Conservation (phyloP, 53 echinoderm and acorn worm genomes). For the Stichopus horrens region DNA sequence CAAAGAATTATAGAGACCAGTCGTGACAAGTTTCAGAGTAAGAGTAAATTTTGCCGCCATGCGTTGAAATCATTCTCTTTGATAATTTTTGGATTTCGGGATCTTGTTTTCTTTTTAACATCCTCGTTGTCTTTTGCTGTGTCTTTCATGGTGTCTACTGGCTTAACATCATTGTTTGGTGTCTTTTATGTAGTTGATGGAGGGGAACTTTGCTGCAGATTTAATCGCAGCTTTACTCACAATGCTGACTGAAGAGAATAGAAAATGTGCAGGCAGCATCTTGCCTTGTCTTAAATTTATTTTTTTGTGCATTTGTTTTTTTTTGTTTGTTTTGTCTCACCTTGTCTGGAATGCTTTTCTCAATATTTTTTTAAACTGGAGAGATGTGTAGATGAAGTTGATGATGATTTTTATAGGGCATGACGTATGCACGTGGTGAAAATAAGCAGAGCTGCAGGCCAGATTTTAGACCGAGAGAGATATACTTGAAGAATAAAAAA, state of each 20-base stretch:
- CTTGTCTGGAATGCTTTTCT: background rate
- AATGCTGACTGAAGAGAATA: background rate
- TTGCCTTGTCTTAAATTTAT: background rate
- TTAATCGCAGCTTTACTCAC: background rate
- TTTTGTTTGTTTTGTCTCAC: background rate
- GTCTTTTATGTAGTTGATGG: background rate
- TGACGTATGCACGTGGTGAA: background rate
- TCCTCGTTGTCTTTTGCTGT: background rate
- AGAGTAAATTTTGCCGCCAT: background rate
- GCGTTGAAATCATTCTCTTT: constrained; percentile 1
- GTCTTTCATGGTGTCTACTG: background rate
- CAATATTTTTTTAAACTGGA: background rate
- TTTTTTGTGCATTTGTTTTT: background rate
- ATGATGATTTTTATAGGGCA: background rate
- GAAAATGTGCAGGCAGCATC: background rate
- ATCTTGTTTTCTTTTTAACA: background rate
- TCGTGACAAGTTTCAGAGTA: background rate
- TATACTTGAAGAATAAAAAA: background rate
- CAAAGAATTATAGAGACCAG: background rate
- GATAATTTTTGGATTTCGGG: background rate
- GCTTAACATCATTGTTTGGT: background rate
- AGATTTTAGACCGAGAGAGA: background rate
- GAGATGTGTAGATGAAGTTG: background rate
- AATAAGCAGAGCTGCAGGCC: background rate
- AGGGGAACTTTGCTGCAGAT: background rate